These are phyloP conservation scores for Radopholus similis DNA, from an alignment of 1,140 invertebrate species.

Conservation along the genomic window DNA sequence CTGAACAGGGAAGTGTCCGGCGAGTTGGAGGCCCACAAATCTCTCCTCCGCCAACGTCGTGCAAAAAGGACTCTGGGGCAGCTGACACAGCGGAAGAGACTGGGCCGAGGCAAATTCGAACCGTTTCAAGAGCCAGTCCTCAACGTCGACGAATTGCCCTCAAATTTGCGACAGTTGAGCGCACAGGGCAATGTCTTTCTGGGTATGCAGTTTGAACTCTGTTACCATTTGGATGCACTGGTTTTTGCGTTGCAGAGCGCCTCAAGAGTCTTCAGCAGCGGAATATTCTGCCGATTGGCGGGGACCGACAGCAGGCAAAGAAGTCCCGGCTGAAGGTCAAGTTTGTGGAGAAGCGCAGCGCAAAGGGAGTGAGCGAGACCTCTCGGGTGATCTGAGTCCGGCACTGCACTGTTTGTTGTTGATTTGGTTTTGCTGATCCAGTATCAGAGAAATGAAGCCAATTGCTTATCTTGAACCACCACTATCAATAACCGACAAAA, in stretches of 20 bases:
- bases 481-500: too few relatives aligned
- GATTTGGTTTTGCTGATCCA: neutral
- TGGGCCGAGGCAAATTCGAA: conserved; percentile 34
- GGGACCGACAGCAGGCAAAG: neutral
- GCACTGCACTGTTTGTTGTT: neutral
- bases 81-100: conserved; percentile 23
- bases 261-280: conserved; percentile 31
- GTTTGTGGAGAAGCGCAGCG: conserved; percentile 28
- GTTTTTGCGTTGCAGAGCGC: conserved; percentile 26
- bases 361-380: conserved; percentile 12
- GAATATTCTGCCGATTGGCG: conserved; percentile 26
- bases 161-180: conserved; percentile 16
- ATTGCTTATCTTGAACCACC: too few relatives aligned
- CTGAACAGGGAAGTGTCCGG: conserved; percentile 23
- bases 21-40: conserved; percentile 7
- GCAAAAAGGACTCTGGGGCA: conserved; percentile 11
- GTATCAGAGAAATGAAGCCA: neutral
- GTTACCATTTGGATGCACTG: neutral
- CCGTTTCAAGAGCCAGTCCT: conserved; percentile 36
- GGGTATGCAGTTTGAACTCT: conserved; percentile 13
- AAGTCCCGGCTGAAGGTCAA: conserved; percentile 32
- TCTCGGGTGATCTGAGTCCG: conserved; percentile 6
- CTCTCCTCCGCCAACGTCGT: neutral
- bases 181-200: conserved; percentile 27
- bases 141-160: conserved; percentile 19